Evolutionary conservation across 2,888 invertebrate genomes (phyloP).

Genomic region (Hydraecia micacea): DNA sequence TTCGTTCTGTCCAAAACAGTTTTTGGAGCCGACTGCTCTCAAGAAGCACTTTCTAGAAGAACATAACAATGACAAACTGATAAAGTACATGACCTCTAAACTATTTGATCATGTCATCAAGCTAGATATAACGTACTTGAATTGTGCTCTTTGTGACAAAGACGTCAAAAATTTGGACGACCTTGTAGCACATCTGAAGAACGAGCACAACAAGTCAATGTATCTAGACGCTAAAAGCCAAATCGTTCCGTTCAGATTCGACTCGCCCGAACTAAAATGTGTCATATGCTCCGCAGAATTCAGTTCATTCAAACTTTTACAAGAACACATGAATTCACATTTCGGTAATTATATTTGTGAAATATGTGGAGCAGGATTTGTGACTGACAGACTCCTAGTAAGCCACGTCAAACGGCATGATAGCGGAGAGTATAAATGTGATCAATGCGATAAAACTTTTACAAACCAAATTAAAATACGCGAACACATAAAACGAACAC

Average conservation of each 20-base stretch:
- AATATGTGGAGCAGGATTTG: constrained; percentile 74
- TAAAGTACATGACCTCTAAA: constrained; percentile 69
- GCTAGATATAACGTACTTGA: constrained; percentile 77
- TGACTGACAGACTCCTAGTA: constrained; percentile 70
- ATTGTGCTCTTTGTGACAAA: constrained; percentile 74
- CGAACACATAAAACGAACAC: constrained; percentile 64
- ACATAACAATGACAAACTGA: constrained; percentile 72
- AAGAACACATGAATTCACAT: constrained; percentile 82
- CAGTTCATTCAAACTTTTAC: constrained; percentile 76
- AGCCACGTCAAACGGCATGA: constrained; percentile 75
- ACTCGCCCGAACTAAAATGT: constrained; percentile 74
- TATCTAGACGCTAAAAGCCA: constrained; percentile 75
- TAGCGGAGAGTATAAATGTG: constrained; percentile 75
- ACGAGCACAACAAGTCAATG: constrained; percentile 68
- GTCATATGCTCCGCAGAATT: constrained; percentile 74
- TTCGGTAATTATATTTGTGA: constrained; percentile 78
- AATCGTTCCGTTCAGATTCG: constrained; percentile 82
- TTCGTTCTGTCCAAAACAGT: constrained; percentile 73
- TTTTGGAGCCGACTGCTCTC: constrained; percentile 69
- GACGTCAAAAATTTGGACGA: constrained; percentile 71
- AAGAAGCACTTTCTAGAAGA: constrained; percentile 77
- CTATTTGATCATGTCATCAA: constrained; percentile 74
- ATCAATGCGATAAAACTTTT: constrained; percentile 76
- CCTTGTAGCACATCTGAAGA: constrained; percentile 71
- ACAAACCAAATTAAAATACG: constrained; percentile 56